Conservation (phyloP, 1,140 invertebrate species). For the Drosophila lini region DNA sequence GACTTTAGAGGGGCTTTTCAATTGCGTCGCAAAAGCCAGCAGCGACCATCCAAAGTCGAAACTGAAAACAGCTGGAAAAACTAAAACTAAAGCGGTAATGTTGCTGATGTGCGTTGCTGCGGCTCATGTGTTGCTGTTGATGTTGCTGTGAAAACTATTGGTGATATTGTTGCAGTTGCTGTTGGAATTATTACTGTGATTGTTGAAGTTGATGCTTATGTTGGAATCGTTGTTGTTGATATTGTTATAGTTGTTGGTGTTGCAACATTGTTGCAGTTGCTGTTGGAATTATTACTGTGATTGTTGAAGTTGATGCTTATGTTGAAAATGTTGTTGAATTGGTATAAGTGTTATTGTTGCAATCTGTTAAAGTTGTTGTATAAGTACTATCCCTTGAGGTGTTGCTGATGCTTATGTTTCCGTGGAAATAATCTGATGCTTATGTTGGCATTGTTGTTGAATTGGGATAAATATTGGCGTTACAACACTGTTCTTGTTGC, state of each 20-base stretch:
- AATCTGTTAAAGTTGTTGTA: not conserved
- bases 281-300: not conserved
- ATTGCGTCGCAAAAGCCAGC: slow-evolving; percentile 69
- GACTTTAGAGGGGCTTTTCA: slow-evolving; percentile 37
- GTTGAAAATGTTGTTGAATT: not conserved
- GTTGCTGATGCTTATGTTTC: not conserved
- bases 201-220: not conserved
- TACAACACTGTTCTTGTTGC: too few relatives aligned
- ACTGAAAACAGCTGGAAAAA: slow-evolving; percentile 59
- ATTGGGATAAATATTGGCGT: not conserved
- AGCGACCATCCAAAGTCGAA: slow-evolving; percentile 53
- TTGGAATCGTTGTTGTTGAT: not conserved
- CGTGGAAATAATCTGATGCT: not conserved
- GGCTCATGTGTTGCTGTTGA: not conserved
- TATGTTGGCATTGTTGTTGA: not conserved
- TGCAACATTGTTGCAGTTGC: not conserved
- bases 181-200: not conserved
- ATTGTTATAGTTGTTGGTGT: not conserved
- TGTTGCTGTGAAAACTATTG: not conserved
- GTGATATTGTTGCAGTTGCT: not conserved
- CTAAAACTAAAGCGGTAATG: slow-evolving; percentile 20
- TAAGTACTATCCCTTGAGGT: not conserved
- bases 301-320: not conserved
- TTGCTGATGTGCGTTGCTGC: slow-evolving; percentile 1
- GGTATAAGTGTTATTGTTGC: not conserved